Percentiles rank a stretch among this genome's conserved stretches.
phyloP scores from a whole-genome alignment of 2,113 vertebrate genomes.

The Stegastes partitus region DNA sequence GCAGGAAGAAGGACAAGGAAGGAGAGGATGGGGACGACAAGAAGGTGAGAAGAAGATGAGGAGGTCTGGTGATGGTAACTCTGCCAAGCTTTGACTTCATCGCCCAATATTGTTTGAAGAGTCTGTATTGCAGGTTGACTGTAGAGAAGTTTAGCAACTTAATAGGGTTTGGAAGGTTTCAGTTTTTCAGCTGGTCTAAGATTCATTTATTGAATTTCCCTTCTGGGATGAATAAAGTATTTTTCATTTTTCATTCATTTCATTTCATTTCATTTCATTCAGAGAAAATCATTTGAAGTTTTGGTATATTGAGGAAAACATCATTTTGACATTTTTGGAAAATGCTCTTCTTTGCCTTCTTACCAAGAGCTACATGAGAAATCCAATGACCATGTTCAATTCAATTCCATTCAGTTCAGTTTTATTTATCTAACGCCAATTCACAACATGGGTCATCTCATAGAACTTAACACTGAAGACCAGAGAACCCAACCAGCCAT shows the following conservation, averaged over 20 bases:
- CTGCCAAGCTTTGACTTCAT: background rate
- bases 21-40: conserved; percentile 82
- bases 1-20: conserved; percentile 87
- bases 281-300: background rate
- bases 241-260: no score
- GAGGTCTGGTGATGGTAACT: background rate
- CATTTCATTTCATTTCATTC: no score
- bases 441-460: no score
- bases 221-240: no score
- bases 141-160: no score
- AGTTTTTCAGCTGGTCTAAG: background rate
- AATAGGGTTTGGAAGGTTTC: background rate
- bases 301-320: background rate
- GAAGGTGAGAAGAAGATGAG: conserved; percentile 71
- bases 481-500: no score
- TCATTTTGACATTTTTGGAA: background rate
- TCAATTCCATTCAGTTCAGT: no score
- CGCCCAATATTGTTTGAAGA: rapidly evolving
- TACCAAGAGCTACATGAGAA: no score
- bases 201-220: background rate
- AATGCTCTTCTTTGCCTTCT: no score
- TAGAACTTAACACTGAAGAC: no score
- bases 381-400: no score
- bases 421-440: no score
- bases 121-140: background rate